These are phyloP conservation scores for Mobula birostris DNA, from an alignment of 2,113 vertebrate species.

Conservation along the genomic window DNA sequence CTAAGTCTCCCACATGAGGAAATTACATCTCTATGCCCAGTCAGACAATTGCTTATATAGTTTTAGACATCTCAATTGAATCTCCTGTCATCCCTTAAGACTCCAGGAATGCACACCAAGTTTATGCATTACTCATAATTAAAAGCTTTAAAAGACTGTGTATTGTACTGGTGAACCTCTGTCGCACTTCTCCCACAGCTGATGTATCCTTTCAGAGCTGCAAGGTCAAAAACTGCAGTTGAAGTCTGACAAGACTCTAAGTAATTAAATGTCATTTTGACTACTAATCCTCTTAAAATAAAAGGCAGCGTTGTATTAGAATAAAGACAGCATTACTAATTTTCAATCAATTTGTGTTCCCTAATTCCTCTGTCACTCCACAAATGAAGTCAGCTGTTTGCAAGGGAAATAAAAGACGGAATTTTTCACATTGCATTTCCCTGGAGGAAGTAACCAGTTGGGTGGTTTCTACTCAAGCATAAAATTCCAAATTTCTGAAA, in stretches of 20 bases:
- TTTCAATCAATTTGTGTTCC: neutral
- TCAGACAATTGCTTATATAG: neutral
- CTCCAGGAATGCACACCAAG: neutral
- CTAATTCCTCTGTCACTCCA: neutral
- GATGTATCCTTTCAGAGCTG: neutral
- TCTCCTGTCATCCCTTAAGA: neutral
- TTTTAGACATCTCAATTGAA: neutral
- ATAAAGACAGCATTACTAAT: neutral
- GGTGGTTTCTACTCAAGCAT: neutral
- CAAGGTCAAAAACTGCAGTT: neutral
- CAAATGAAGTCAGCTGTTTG: neutral
- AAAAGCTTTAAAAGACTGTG: neutral
- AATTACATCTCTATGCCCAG: neutral
- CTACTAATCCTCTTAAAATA: neutral
- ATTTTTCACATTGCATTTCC: neutral
- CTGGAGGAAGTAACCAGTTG: neutral
- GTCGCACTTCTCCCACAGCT: neutral
- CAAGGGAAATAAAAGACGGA: neutral
- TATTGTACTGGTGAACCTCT: neutral
- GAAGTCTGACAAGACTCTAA: neutral
- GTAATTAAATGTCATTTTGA: neutral
- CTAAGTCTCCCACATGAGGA: neutral
- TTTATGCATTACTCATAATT: neutral
- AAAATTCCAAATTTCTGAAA: neutral
- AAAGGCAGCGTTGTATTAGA: neutral